Percentiles rank a stretch among this genome's conserved stretches.
Conservation (phyloP, 2,888 invertebrate species). For the Reticulitermes lucifugus region DNA sequence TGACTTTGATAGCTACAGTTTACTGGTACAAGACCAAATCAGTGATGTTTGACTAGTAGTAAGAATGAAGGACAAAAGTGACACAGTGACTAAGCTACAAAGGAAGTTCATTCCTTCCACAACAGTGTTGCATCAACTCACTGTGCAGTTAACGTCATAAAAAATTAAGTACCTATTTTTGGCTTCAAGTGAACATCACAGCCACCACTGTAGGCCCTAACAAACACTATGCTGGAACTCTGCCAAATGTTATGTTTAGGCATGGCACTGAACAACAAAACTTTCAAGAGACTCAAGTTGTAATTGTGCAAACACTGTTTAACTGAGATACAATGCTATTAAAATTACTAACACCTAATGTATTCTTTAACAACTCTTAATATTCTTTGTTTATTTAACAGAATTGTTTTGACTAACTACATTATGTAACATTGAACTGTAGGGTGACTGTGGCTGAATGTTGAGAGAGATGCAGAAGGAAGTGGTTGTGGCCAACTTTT, state of each 20-base stretch:
- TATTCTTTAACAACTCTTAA: neutral
- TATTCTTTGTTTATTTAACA: neutral
- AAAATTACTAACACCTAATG: neutral
- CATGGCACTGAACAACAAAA: neutral
- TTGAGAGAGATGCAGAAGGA: no score
- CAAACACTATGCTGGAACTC: constrained; percentile 14
- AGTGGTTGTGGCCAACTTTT: no score
- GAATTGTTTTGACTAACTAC: neutral
- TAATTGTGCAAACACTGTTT: neutral
- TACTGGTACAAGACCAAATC: neutral
- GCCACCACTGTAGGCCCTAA: neutral
- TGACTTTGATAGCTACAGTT: no score
- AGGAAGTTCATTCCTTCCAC: no score
- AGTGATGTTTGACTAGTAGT: neutral
- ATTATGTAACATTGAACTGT: neutral
- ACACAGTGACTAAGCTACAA: neutral
- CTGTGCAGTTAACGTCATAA: neutral
- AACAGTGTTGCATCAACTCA: neutral
- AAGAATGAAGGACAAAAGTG: neutral
- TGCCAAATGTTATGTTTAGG: constrained; percentile 14
- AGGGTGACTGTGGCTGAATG: no score
- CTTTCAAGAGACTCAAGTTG: neutral
- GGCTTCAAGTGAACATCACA: constrained; percentile 1
- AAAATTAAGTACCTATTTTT: neutral
- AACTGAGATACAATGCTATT: no score